Evolutionary conservation across 2,888 invertebrate genomes (phyloP), one percentile per base, ranked within the genome.

Genomic region (Phyllotreta cruciferae): DNA sequence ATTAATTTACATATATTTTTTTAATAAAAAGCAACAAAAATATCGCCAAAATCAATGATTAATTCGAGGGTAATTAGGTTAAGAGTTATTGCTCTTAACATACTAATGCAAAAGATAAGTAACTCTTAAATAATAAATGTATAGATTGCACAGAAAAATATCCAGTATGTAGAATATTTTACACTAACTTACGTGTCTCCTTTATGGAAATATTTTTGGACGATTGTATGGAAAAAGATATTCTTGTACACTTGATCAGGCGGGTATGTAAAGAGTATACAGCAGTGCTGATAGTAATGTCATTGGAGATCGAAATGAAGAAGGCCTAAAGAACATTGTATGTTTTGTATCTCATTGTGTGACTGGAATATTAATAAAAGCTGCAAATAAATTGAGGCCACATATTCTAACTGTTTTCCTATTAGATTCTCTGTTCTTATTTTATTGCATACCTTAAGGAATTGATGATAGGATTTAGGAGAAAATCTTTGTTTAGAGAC

Each of bases 291-390:
- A 10, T 53, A 39, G 6, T 39, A 39, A 53, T 24, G 3, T 24
- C n/a, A 52, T 37, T 13, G 38, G 34, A 36, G 13, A 11, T 47
- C 14, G 10, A 14, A 24, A 10, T n/a, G 45, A 53, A 35, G 2
- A 53, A 37, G 63, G 58, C 63, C 58, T 58, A 63, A 58, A 54
- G 41, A 58, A 1, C 24, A 54, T 58, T 58, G 63, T 58, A 42
- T 63, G 57, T 63, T 57, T 63, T 63, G 63, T 63, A 63, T 49
- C 57, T 44, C 35, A 24, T n/a, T 10, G 35, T 39, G 24, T 4
- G 24, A 24, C 24, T 24, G 24, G 24, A 24, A 24, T 24, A 24
- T 24, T 24, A 3, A 24, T 24, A 24, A 24, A 24, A 24, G 24
- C 24, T 24, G 24, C 8, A 52, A 37, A 13, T 35, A 49, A 49